A percentile compares a stretch with the other conserved stretches of the same genome.
phyloP scores from a whole-genome alignment of 2,113 vertebrate genomes.

The Sminthopsis crassicaudata region DNA sequence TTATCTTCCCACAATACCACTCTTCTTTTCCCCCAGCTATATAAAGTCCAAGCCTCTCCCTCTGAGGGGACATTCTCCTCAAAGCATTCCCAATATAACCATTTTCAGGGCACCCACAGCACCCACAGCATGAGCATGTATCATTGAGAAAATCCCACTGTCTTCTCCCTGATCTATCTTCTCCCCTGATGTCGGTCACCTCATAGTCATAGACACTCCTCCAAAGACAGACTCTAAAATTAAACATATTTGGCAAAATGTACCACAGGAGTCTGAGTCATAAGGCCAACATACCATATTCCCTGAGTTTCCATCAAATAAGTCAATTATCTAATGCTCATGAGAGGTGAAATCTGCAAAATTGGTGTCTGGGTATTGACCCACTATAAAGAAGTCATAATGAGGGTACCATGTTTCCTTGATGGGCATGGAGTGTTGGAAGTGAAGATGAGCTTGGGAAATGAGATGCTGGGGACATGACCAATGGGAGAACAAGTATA shows the following conservation, averaged over 20 bases:
- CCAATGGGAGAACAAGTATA: background rate
- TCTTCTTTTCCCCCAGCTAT: background rate
- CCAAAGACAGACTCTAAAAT: background rate
- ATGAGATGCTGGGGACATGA: background rate
- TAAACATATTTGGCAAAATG: background rate
- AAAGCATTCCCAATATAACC: background rate
- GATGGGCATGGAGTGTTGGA: background rate
- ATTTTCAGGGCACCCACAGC: background rate
- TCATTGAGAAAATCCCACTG: background rate
- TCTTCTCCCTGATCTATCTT: background rate
- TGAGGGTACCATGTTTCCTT: background rate
- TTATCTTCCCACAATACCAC: background rate
- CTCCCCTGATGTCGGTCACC: background rate
- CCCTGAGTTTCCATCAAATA: background rate
- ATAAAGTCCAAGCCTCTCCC: background rate
- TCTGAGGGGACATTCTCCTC: background rate
- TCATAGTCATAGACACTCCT: background rate
- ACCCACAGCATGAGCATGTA: background rate
- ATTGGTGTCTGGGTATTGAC: background rate
- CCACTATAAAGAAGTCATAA: background rate
- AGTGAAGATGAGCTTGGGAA: background rate
- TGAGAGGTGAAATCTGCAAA: background rate
- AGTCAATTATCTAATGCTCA: background rate
- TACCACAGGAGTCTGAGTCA: background rate
- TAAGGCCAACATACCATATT: background rate